Conservation (phyloP, 2,113 vertebrate species). For the Phasianus colchicus region DNA sequence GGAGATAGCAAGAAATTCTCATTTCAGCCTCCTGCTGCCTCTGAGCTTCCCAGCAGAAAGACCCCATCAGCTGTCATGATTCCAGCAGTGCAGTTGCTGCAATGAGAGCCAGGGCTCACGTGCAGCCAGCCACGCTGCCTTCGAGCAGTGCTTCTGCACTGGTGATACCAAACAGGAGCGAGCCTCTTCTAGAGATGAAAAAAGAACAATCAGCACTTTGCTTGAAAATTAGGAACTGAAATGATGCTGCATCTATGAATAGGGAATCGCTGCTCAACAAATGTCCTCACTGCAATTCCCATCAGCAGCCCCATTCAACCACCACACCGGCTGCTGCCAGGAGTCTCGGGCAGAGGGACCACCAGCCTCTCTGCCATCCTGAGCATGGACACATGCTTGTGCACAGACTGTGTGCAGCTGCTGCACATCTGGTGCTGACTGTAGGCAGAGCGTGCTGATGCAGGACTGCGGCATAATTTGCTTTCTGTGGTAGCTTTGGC, state of each 20-base stretch:
- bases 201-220: not conserved
- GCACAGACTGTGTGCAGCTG: not conserved
- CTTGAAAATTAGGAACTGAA: not conserved
- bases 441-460: fast-evolving
- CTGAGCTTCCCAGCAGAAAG: not conserved
- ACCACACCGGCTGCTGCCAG: not conserved
- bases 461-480: not conserved
- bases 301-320: not conserved
- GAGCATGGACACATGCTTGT: not conserved
- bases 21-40: not conserved
- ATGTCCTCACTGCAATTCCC: fast-evolving
- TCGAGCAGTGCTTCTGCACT: not conserved
- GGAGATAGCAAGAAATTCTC: not conserved
- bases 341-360: fast-evolving
- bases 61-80: not conserved
- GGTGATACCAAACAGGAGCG: not conserved
- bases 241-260: not conserved
- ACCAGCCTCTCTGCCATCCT: not conserved
- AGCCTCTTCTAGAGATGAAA: not conserved
- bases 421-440: not conserved
- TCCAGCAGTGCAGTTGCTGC: not conserved
- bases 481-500: not conserved
- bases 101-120: not conserved
- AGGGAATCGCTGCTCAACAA: not conserved
- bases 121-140: not conserved